A percentile compares a stretch with the other conserved stretches of the same genome.
phyloP scores from a whole-genome alignment of 2,888 invertebrate genomes.

The Acanthacorydalis orientalis region DNA sequence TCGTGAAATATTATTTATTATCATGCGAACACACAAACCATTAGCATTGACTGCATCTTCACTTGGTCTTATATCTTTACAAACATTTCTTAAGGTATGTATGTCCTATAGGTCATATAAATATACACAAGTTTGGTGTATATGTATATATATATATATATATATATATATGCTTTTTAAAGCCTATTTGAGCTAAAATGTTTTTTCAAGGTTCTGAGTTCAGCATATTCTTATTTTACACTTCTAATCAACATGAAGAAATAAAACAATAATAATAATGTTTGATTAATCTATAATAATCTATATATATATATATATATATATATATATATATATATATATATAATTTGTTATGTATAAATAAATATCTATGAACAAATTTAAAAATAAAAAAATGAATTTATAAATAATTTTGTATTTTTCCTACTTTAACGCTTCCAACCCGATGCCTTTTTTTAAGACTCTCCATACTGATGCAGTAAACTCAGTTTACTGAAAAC shows the following conservation, averaged over 20 bases:
- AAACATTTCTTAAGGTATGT: background rate
- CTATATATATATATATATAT: background rate
- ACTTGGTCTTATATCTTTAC: background rate
- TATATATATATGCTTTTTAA: too few relatives aligned
- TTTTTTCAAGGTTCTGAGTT: slow-evolving; percentile 10
- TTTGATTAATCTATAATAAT: background rate
- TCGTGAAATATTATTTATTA: background rate
- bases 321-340: too few relatives aligned
- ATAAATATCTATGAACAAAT: too few relatives aligned
- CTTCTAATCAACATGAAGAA: slow-evolving; percentile 10
- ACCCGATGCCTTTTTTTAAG: too few relatives aligned
- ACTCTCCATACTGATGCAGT: too few relatives aligned
- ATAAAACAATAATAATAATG: background rate
- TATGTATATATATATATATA: too few relatives aligned
- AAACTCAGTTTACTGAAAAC: too few relatives aligned
- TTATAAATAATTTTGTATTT: too few relatives aligned
- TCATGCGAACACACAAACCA: background rate
- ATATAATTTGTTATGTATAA: background rate
- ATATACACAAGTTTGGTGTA: too few relatives aligned
- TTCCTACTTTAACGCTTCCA: too few relatives aligned
- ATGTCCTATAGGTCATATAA: background rate
- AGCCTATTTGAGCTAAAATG: too few relatives aligned
- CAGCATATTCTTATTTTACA: slow-evolving; percentile 12
- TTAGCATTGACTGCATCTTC: background rate
- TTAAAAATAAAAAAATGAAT: too few relatives aligned